Evolutionary conservation across 2,797 vertebrate species (phyloP).

Genomic region (Diplodus puntazzo): DNA sequence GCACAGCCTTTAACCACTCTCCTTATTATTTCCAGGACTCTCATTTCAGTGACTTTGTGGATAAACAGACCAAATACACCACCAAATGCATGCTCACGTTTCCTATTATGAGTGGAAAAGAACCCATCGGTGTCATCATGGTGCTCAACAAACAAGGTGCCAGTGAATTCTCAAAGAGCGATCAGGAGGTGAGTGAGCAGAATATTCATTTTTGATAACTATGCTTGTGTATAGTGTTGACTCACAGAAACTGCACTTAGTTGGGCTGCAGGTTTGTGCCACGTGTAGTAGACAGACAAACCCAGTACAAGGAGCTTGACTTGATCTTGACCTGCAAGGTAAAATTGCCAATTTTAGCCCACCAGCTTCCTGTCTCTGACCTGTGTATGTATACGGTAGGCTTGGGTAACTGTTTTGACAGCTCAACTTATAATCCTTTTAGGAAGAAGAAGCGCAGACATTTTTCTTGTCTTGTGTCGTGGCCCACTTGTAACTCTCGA

Average conservation of each 20-base stretch:
- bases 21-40: conserved; percentile 83
- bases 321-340: neutral
- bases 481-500: neutral
- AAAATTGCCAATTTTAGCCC: conserved; percentile 31
- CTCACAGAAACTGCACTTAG: neutral
- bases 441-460: conserved; percentile 27
- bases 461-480: conserved; percentile 9
- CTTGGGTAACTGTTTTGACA: conserved; percentile 45
- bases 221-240: neutral
- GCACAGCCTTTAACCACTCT: neutral
- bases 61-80: conserved; percentile 92
- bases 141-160: conserved; percentile 91
- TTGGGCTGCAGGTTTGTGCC: neutral
- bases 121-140: conserved; percentile 91
- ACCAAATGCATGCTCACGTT: conserved; percentile 89
- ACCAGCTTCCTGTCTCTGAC: conserved; percentile 60
- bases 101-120: conserved; percentile 87
- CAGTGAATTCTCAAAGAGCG: conserved; percentile 87
- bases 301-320: neutral
- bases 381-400: conserved; percentile 37
- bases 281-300: conserved; percentile 13
- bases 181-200: conserved; percentile 87
- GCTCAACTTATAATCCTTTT: conserved; percentile 63
- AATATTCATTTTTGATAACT: neutral
- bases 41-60: conserved; percentile 93